Conservation (phyloP, 2,113 vertebrate species). For the Aldabrachelys gigantea region DNA sequence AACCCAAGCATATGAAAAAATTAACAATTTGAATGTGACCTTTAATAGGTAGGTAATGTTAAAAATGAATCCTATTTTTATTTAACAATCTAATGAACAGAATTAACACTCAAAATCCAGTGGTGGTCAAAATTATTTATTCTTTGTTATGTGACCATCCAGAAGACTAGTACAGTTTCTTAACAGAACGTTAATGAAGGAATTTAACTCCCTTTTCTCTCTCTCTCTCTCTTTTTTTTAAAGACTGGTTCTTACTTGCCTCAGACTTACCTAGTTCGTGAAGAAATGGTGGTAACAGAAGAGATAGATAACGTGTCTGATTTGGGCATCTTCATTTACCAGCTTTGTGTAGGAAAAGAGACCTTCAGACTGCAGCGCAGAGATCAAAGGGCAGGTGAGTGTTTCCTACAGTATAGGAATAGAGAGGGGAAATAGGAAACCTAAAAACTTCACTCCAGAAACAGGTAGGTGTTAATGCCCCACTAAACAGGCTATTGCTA, state of each 20-base stretch:
- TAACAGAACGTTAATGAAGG: neutral
- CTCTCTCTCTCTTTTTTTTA: neutral
- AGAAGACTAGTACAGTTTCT: neutral
- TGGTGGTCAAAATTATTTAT: neutral
- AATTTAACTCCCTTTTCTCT: neutral
- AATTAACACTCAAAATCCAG: neutral
- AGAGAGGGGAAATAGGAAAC: neutral
- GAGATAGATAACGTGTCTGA: conserved; percentile 88
- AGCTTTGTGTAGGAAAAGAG: conserved; percentile 90
- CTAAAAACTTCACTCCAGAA: neutral
- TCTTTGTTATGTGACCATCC: neutral
- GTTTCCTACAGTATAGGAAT: neutral
- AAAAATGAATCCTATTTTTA: neutral
- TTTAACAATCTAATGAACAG: neutral
- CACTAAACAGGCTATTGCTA: neutral
- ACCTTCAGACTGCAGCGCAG: conserved; percentile 90
- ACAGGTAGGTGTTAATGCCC: neutral
- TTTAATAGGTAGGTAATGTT: rapidly evolving
- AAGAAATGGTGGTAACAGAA: conserved; percentile 94
- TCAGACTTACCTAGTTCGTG: conserved; percentile 90
- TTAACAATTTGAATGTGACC: neutral
- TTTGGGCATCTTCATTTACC: conserved; percentile 92
- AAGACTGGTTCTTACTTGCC: conserved; percentile 90
- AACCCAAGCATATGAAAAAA: too few species aligned
- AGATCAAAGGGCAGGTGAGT: conserved; percentile 83